Evolutionary conservation across 2,888 invertebrate species (phyloP).

Genomic region (Pinctada fucata): DNA sequence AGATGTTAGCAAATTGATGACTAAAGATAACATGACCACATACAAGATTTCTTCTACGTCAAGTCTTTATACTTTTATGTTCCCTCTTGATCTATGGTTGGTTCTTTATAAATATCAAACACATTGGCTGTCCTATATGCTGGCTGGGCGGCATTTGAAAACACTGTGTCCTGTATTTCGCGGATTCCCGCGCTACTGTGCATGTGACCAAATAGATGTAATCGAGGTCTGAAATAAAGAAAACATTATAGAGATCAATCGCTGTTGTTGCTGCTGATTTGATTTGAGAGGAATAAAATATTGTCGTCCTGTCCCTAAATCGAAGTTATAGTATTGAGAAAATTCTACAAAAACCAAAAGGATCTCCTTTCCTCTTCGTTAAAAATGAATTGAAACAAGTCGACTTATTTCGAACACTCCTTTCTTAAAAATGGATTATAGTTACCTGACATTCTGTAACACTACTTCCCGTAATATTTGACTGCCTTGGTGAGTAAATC

Average conservation of each 20-base stretch:
- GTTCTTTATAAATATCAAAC: slow-evolving; percentile 52
- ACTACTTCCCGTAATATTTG: slow-evolving; percentile 49
- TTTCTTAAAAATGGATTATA: slow-evolving; percentile 1
- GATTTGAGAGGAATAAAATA: no score
- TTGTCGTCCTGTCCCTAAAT: no score
- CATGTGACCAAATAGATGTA: slow-evolving; percentile 70
- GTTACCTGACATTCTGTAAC: slow-evolving; percentile 59
- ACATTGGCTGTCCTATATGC: slow-evolving; percentile 48
- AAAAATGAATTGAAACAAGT: no score
- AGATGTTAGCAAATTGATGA: no score
- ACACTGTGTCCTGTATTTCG: slow-evolving; percentile 50
- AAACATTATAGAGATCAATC: neutral
- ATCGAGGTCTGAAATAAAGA: slow-evolving; percentile 58
- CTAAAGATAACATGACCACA: no score
- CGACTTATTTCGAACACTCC: neutral
- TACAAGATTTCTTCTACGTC: no score
- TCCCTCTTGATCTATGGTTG: no score
- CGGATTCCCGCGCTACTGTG: slow-evolving; percentile 61
- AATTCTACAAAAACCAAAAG: neutral
- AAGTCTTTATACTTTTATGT: no score
- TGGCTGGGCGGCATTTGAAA: slow-evolving; percentile 63
- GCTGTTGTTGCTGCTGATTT: no score
- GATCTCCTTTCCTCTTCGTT: neutral
- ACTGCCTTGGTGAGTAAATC: slow-evolving; percentile 60
- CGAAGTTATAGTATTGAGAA: no score